Evolutionary conservation across 1,140 invertebrate species (phyloP), one percentile per base, ranked within the genome.

Genomic region (Chrysopa pallens): DNA sequence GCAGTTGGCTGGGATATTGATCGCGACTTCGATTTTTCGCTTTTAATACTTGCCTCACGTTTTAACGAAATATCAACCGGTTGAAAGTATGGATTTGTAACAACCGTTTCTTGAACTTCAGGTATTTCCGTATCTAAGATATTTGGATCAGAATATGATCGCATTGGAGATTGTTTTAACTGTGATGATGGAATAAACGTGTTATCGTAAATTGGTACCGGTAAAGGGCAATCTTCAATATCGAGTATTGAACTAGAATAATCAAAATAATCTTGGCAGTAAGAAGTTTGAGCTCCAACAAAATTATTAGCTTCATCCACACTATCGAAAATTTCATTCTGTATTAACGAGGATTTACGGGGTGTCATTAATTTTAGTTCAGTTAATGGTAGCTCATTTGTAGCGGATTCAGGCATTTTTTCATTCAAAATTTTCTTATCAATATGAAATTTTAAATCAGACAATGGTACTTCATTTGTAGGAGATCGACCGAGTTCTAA

Each of bases 321-420:
- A 23, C 17, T 2, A 23, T 23, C 17, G 5, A 23, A 23, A 3
- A 23, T 23, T 23, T 23, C 17, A 23, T 23, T 23, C 5, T 23
- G 17, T 23, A 23, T 23, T 23, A 23, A 23, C 17, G 17, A 23
- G 5, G 17, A 23, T 23, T 23, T 23, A 23, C 17, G 17, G 2
- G 17, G 17, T 23, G 17, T 23, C 17, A 23, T 53, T 40, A 60
- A 49, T 48, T 60, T 60, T 5, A 58, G 40, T 46, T 57, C 52
- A 1, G 58, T 60, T 6, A 69, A 40, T 0, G 67, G 67, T 3
- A 65, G 52, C 50, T 69, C 67, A 43, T 67, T 68, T 31, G 66
- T 68, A 27, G 64, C 56, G 39, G 48, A 55, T 40, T 50, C 42
- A 3, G 23, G 12, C 13, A 23, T 23, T 23, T 43, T 38, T 17